Evolutionary conservation across 1,140 invertebrate genomes (phyloP).

Genomic region (Drosophila aff.): DNA sequence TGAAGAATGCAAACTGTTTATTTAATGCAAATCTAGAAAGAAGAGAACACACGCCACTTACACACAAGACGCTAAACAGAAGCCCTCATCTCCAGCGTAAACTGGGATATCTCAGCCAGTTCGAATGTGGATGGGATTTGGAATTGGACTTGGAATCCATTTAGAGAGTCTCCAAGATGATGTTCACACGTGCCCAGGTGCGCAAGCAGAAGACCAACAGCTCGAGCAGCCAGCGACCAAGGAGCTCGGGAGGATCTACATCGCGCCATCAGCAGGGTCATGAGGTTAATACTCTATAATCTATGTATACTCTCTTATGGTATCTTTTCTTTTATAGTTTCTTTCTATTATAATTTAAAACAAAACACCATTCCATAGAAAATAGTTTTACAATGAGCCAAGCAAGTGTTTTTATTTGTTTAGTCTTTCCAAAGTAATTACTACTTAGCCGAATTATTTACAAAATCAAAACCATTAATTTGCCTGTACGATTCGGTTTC

Average conservation of each 20-base stretch:
- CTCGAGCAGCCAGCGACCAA: slow-evolving; percentile 64
- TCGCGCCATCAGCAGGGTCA: slow-evolving; percentile 39
- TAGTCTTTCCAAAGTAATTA: slow-evolving; percentile 8
- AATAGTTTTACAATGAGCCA: slow-evolving; percentile 5
- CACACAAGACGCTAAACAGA: slow-evolving; percentile 65
- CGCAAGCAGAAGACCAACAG: slow-evolving; percentile 79
- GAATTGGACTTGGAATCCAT: slow-evolving; percentile 18
- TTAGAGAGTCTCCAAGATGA: slow-evolving; percentile 64
- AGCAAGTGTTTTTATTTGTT: background rate
- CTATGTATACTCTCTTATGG: background rate
- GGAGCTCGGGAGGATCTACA: slow-evolving; percentile 62
- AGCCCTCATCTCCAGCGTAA: slow-evolving; percentile 5
- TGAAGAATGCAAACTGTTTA: slow-evolving; percentile 58
- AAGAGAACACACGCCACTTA: slow-evolving; percentile 16
- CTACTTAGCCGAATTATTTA: slow-evolving; percentile 17
- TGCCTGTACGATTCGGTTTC: background rate
- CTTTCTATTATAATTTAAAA: background rate
- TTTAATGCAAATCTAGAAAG: slow-evolving; percentile 66
- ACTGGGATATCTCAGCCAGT: background rate
- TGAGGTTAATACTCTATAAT: slow-evolving; percentile 47
- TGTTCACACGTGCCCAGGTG: slow-evolving; percentile 84
- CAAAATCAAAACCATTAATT: slow-evolving; percentile 14
- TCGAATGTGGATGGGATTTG: slow-evolving; percentile 47
- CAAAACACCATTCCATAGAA: background rate
- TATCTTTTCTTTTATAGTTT: too few relatives aligned